Base-by-base conservation (phyloP, 2,113 vertebrate genomes). In the Paedocypris sp. region DNA sequence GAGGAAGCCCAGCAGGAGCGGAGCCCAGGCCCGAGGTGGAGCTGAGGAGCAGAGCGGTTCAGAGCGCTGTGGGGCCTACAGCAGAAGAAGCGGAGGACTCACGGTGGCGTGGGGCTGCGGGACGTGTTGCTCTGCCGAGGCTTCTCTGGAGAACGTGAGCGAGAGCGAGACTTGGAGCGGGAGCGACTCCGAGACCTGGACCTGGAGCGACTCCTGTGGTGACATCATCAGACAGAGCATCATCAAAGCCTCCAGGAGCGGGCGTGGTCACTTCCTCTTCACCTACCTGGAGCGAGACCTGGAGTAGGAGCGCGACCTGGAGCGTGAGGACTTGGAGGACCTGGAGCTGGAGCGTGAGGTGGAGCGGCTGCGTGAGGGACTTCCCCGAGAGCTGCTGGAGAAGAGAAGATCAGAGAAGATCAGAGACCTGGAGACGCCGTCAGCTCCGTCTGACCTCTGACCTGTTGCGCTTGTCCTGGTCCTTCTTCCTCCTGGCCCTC, bases 391-490 rank as follows among this genome's bases (percentile, higher is more conserved):
- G 0, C 92, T 93, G 82, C 4, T 22, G 33, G 6, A 25, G 22
- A 7, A 48, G 11, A 38, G 20, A 38, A 1, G 1, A 26, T 5
- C 33, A 36, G 6, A 16, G 22, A 6, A 26, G 28, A 39, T 9
- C 11, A 5, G 25, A 23, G 11, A 22, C 5, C 15, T n/a, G 6
- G 11, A 26, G n/a, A n/a, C n/a, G n/a, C n/a, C n/a, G n/a, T 11
- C 18, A 22, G 41, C 41, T n/a, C 3, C n/a, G 12, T 46, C 3
- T 6, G 5, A 1, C 43, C 10, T 5, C 28, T 5, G 36, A 97
- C 95, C 92, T 97, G 41, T 87, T 95, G 49, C 87, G 87, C 73
- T 95, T 95, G 57, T 97, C 93, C 57, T 95, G 94, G 2, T 90
- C 94, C 70, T 94, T 95, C 77, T 94, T 88, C 74, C 93, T 80